A percentile compares a stretch with the other conserved stretches of the same genome.
These are phyloP conservation scores for Pantherophis vulpinus DNA, from an alignment of 2,797 vertebrate species.

Conservation along the genomic window DNA sequence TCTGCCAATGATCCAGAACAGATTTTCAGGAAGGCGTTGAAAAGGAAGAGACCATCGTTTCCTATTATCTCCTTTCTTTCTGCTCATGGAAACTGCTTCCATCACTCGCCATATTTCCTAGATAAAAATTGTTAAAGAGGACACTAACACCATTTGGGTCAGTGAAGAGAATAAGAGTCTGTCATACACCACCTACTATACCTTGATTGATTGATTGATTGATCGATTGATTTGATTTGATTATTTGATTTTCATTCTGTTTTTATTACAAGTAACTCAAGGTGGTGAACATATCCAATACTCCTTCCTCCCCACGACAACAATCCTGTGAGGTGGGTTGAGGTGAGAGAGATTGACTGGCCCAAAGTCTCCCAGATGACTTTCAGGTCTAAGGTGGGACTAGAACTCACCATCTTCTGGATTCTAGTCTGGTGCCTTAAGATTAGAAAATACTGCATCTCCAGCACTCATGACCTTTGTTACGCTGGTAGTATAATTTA, in stretches of 20 bases:
- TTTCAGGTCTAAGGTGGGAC: too few relatives aligned
- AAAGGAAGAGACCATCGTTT: background rate
- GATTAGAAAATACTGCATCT: background rate
- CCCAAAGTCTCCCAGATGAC: too few relatives aligned
- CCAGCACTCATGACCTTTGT: background rate
- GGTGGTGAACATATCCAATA: too few relatives aligned
- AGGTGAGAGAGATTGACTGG: too few relatives aligned
- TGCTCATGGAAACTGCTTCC: background rate
- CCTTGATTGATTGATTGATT: too few relatives aligned
- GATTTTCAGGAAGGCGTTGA: background rate
- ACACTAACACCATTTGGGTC: conserved; percentile 15
- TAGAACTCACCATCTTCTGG: too few relatives aligned
- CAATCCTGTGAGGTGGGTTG: too few relatives aligned
- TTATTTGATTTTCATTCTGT: too few relatives aligned
- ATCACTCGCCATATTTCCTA: conserved; percentile 27
- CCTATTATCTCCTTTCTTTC: background rate
- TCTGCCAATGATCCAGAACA: background rate
- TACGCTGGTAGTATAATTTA: background rate
- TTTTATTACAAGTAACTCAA: too few relatives aligned
- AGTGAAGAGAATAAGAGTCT: conserved; percentile 25
- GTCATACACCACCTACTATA: background rate
- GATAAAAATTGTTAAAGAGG: conserved; percentile 13
- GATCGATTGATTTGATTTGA: too few relatives aligned
- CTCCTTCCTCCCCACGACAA: too few relatives aligned
- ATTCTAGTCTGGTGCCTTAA: too few relatives aligned